Percentiles rank a stretch among this genome's conserved stretches.
These are phyloP conservation scores for Ceratitis capitata DNA, from an alignment of 1,140 invertebrate genomes.

Conservation along the genomic window DNA sequence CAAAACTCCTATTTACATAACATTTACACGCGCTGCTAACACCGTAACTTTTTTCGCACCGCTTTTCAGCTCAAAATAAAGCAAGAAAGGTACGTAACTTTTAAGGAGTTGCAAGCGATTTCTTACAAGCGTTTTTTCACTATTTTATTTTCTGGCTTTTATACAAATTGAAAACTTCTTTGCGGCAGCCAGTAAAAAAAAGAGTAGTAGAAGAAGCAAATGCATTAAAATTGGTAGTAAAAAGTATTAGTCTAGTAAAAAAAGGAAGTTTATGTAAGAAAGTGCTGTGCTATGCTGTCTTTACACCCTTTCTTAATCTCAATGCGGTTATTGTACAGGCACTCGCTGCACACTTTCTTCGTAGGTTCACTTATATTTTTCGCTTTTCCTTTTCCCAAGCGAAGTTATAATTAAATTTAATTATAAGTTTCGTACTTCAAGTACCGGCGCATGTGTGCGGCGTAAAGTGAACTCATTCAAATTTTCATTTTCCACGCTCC, in stretches of 20 bases:
- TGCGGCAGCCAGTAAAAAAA: not conserved
- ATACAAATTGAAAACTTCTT: conserved; percentile 25
- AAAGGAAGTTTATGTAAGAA: not conserved
- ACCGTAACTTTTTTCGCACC: not conserved
- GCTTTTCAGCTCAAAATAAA: not conserved
- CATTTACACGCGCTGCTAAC: not conserved
- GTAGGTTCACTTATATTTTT: not conserved
- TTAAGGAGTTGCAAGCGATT: not conserved
- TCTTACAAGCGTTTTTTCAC: not conserved
- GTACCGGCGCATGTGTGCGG: not conserved
- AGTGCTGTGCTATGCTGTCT: not conserved
- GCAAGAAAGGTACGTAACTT: not conserved
- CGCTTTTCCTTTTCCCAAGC: not conserved
- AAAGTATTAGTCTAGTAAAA: not conserved
- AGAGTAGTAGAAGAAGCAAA: not conserved
- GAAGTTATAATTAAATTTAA: conserved; percentile 35
- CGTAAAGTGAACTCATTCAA: not conserved
- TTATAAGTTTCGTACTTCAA: not conserved
- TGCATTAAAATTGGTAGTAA: not conserved
- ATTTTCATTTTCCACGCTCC: not conserved
- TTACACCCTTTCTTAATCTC: not conserved
- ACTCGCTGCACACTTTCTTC: not conserved
- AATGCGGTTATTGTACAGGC: not conserved
- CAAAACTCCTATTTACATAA: not conserved
- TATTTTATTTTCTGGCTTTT: not conserved